Evolutionary conservation across 53 echinoderm and acorn worm species (phyloP).

Genomic region (Glandiceps talaboti): DNA sequence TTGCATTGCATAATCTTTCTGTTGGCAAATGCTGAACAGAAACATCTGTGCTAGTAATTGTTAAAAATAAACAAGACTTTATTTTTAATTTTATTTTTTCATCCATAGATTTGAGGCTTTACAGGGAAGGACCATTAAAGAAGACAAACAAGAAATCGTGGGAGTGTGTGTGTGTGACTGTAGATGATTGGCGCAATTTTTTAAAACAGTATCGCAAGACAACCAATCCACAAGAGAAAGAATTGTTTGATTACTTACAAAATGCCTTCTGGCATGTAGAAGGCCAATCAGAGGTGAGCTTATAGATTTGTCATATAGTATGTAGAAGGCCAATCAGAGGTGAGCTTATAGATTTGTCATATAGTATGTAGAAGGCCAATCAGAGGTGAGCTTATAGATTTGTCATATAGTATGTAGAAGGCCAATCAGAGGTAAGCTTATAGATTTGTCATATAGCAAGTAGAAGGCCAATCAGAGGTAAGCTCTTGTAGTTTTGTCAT

Average conservation of each 20-base stretch:
- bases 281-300: constrained; percentile 29
- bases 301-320: not conserved
- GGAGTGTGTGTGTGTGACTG: constrained; percentile 34
- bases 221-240: constrained; percentile 21
- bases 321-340: constrained; percentile 20
- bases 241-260: constrained; percentile 26
- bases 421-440: constrained; percentile 26
- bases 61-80: no score
- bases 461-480: no score
- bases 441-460: not conserved
- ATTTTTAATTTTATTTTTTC: no score
- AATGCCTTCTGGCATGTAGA: constrained; percentile 40
- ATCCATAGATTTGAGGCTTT: constrained; percentile 29
- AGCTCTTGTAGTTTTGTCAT: no score
- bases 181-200: constrained; percentile 38
- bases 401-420: not conserved
- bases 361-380: not conserved
- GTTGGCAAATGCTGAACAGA: no score
- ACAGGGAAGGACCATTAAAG: constrained; percentile 25
- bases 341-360: not conserved
- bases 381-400: constrained; percentile 19
- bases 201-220: constrained; percentile 25
- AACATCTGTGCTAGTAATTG: no score
- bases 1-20: no score
- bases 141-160: constrained; percentile 31